phyloP scores from a whole-genome alignment of 1,140 invertebrate species.

The Hylaeus volcanicus region DNA sequence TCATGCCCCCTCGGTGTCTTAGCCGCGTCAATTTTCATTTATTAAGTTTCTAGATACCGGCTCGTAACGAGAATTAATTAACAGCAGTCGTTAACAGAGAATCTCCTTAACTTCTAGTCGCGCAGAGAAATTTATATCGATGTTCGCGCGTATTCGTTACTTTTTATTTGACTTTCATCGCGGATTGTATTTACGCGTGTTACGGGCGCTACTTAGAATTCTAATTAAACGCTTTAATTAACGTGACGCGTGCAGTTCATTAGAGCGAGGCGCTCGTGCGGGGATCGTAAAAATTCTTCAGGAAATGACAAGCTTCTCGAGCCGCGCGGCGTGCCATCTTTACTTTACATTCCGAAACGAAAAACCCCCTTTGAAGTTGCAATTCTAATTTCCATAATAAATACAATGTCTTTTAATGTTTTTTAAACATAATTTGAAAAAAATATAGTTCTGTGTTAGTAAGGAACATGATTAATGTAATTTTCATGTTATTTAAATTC shows the following conservation, averaged over 20 bases:
- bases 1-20: background rate
- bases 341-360: too few species aligned
- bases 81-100: background rate
- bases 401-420: too few species aligned
- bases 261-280: background rate
- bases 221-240: slow-evolving; percentile 16
- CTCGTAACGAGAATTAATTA: background rate
- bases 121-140: background rate
- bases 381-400: too few species aligned
- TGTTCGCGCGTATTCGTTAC: background rate
- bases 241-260: background rate
- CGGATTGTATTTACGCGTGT: background rate
- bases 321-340: too few species aligned
- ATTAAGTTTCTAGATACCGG: background rate
- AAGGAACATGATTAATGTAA: too few species aligned
- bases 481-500: too few species aligned
- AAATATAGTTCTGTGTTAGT: too few species aligned
- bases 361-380: too few species aligned
- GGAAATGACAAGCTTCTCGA: background rate
- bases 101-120: background rate
- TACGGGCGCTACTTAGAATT: background rate
- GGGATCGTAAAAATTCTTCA: background rate
- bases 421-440: too few species aligned
- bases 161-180: background rate
- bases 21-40: background rate